Conservation (phyloP, 2,888 invertebrate genomes). For the Perizoma flavofasciatum region DNA sequence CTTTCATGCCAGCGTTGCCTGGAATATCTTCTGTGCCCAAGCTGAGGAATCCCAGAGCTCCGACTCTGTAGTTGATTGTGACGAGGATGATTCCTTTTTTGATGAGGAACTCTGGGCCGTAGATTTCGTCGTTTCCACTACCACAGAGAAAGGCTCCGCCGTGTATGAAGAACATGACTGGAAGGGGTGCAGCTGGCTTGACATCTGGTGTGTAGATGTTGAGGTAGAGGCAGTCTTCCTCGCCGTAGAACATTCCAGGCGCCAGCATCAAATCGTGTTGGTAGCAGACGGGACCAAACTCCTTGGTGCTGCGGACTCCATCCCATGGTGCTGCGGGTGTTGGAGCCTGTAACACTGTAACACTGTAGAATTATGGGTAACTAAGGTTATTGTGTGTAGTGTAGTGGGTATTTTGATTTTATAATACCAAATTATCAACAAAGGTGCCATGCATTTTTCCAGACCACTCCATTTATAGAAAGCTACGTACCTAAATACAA, state of each 20-base stretch:
- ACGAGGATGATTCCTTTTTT: conserved; percentile 64
- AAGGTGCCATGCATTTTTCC: no score
- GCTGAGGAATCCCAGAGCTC: conserved; percentile 65
- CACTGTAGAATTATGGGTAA: no score
- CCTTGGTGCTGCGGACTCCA: conserved; percentile 60
- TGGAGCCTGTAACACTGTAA: conserved; percentile 63
- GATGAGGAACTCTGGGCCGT: conserved; percentile 68
- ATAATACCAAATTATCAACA: no score
- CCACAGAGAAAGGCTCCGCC: conserved; percentile 63
- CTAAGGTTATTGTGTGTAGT: no score
- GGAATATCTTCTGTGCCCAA: conserved; percentile 67
- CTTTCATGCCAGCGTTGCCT: conserved; percentile 77
- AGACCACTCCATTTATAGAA: no score
- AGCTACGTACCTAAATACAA: no score
- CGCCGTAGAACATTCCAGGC: conserved; percentile 38
- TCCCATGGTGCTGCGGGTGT: conserved; percentile 59
- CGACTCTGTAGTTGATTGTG: conserved; percentile 71
- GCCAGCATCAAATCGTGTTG: conserved; percentile 48
- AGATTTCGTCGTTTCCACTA: conserved; percentile 58
- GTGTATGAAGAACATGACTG: conserved; percentile 72
- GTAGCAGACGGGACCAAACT: conserved; percentile 56
- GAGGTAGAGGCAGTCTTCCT: conserved; percentile 69
- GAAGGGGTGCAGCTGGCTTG: conserved; percentile 44
- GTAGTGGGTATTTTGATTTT: no score
- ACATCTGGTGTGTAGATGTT: conserved; percentile 68